Percentiles rank a stretch among this genome's conserved stretches.
Evolutionary conservation across 1,140 invertebrate species (phyloP).

Genomic region (Halesus radiatus): DNA sequence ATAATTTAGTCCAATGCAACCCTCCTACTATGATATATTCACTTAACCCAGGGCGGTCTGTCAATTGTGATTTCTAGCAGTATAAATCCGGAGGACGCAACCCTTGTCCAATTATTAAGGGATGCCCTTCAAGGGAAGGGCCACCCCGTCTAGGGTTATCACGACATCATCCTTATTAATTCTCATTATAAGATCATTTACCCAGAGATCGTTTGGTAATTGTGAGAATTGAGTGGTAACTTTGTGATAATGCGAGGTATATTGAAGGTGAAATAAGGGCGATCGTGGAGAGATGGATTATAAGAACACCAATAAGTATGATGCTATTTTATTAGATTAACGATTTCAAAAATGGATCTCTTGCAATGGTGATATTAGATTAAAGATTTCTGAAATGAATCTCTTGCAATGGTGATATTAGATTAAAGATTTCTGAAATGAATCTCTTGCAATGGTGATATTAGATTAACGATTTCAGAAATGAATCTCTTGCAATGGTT

Average conservation of each 20-base stretch:
- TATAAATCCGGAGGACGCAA: constrained; percentile 14
- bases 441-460: no score
- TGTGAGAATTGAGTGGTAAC: not conserved
- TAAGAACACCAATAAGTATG: no score
- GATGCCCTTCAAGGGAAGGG: not conserved
- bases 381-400: no score
- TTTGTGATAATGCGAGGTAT: not conserved
- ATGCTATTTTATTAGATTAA: no score
- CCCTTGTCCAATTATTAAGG: constrained; percentile 37
- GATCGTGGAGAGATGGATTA: no score
- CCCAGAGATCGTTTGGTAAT: constrained; percentile 6
- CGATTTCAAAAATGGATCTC: no score
- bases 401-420: no score
- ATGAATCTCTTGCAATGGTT: no score
- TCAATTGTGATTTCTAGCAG: constrained; percentile 31
- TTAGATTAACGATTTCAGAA: no score
- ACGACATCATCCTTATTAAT: constrained; percentile 29
- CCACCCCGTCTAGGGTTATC: constrained; percentile 17
- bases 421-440: no score
- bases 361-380: no score
- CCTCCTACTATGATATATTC: constrained; percentile 3
- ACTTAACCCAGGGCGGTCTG: constrained; percentile 15
- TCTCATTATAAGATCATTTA: constrained; percentile 32
- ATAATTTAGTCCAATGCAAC: no score
- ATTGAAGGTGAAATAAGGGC: not conserved